Conservation (phyloP, 2,888 invertebrate genomes). For the Drosophila macrothrix region DNA sequence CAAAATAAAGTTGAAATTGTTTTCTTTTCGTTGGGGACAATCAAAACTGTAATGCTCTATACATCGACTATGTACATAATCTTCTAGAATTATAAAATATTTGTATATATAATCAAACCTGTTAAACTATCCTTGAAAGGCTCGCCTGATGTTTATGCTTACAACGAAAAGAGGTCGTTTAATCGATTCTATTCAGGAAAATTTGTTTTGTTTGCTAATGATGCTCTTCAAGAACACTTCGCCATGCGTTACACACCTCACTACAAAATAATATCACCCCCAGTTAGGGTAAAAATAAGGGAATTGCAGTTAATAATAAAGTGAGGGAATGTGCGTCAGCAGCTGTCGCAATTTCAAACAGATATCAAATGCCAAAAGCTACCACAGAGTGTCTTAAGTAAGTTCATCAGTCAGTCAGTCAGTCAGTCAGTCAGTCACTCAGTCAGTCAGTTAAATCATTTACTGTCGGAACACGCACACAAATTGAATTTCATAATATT, state of each 20-base stretch:
- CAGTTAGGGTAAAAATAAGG: slow-evolving; percentile 25
- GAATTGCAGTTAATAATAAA: slow-evolving; percentile 67
- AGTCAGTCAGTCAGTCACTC: slow-evolving; percentile 13
- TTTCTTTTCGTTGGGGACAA: too few relatives aligned
- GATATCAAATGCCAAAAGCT: slow-evolving; percentile 75
- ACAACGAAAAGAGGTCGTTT: background rate
- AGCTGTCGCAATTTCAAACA: slow-evolving; percentile 70
- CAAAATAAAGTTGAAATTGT: slow-evolving; percentile 3
- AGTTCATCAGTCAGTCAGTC: slow-evolving; percentile 26
- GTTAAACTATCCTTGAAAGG: background rate
- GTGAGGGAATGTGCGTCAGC: slow-evolving; percentile 73
- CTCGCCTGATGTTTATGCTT: background rate
- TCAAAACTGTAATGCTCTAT: slow-evolving; percentile 13
- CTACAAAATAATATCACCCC: background rate
- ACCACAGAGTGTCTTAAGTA: slow-evolving; percentile 30
- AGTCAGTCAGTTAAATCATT: slow-evolving; percentile 22
- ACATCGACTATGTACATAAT: background rate
- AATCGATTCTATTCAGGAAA: background rate
- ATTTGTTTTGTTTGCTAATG: background rate
- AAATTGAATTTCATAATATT: slow-evolving; percentile 76
- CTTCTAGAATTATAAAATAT: background rate
- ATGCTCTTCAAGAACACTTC: too few relatives aligned
- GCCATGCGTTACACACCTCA: background rate
- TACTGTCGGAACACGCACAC: slow-evolving; percentile 27
- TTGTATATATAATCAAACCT: background rate